These are phyloP conservation scores for Mycteria americana DNA, from an alignment of 2,797 vertebrate genomes.

Conservation along the genomic window DNA sequence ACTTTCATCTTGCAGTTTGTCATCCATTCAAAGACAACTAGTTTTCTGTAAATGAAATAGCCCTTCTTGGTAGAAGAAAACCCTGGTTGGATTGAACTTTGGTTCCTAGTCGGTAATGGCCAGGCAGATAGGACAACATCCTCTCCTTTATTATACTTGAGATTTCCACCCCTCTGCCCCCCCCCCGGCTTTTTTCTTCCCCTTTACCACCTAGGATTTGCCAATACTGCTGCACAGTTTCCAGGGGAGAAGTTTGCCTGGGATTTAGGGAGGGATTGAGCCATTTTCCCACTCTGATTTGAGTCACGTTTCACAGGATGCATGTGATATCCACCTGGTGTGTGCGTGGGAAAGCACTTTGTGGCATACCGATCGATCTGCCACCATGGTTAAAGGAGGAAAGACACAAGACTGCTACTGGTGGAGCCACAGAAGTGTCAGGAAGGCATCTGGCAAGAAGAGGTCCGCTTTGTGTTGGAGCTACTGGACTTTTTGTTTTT, in stretches of 20 bases:
- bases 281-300: neutral
- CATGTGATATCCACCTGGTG: neutral
- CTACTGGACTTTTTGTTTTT: neutral
- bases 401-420: neutral
- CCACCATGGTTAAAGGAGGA: neutral
- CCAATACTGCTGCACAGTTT: neutral
- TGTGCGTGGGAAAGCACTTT: neutral
- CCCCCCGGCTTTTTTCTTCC: neutral
- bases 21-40: neutral
- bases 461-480: neutral
- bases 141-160: neutral
- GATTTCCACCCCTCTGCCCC: neutral
- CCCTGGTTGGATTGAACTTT: neutral
- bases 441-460: neutral
- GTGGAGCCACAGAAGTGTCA: neutral
- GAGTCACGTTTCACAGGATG: neutral
- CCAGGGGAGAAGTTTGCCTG: neutral
- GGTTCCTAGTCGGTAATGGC: neutral
- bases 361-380: fast-evolving
- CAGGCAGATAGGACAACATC: neutral
- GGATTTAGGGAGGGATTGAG: neutral
- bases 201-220: neutral
- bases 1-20: neutral
- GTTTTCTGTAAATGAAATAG: neutral
- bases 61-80: neutral